Conservation (phyloP, 2,888 invertebrate genomes). For the Zygaena filipendulae region DNA sequence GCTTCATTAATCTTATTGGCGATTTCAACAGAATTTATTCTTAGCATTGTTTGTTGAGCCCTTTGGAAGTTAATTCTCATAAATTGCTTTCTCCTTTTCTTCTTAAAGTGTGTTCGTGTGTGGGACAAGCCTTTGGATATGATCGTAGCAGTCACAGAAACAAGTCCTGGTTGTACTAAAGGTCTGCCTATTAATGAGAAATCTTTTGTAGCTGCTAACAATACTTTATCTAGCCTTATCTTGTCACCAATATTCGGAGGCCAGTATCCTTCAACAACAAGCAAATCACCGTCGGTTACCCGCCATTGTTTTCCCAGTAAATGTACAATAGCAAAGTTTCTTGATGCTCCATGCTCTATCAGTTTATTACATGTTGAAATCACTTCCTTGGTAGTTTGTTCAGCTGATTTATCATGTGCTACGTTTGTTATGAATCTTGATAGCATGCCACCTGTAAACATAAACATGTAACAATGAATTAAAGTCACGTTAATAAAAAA, state of each 20-base stretch:
- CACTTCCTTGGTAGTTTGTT: constrained; percentile 55
- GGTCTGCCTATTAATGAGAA: constrained; percentile 87
- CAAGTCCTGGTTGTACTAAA: constrained; percentile 77
- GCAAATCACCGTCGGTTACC: constrained; percentile 85
- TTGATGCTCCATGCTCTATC: constrained; percentile 65
- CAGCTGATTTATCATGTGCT: constrained; percentile 24
- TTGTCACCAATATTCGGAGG: constrained; percentile 83
- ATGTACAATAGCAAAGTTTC: constrained; percentile 86
- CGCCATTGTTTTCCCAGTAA: constrained; percentile 86
- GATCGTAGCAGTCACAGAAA: constrained; percentile 81
- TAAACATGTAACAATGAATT: constrained; percentile 1
- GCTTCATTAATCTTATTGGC: constrained; percentile 61
- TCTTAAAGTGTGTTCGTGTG: constrained; percentile 80
- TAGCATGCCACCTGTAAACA: constrained; percentile 44
- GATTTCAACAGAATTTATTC: constrained; percentile 79
- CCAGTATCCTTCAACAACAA: constrained; percentile 86
- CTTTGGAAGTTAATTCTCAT: constrained; percentile 78
- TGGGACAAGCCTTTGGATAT: constrained; percentile 86
- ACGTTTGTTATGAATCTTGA: constrained; percentile 42
- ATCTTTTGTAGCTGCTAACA: constrained; percentile 81
- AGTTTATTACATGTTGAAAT: constrained; percentile 73
- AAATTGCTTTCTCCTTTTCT: constrained; percentile 81
- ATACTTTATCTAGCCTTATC: constrained; percentile 84
- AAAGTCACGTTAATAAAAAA: background rate
- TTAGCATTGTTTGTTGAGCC: constrained; percentile 76